Base-by-base conservation (phyloP, 2,113 vertebrate genomes). In the Megatriorchis doriae region DNA sequence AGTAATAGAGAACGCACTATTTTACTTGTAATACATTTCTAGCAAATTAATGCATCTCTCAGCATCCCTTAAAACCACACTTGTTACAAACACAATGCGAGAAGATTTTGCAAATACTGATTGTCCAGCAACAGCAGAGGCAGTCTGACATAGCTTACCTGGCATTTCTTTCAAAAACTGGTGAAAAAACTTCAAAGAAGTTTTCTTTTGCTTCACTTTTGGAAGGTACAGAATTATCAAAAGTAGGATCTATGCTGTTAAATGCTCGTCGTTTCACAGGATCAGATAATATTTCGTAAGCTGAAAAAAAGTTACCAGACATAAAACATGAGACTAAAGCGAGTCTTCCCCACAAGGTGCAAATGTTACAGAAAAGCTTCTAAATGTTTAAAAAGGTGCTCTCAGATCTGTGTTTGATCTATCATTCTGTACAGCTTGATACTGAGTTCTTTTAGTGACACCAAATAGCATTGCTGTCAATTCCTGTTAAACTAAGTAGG, bases 181-280 rank as follows among this genome's bases (percentile, higher is more conserved):
- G 98, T 38, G 98, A 90, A 94, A 99, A 99, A 29, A 98, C 99
- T 95, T 99, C 98, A 7, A 99, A 99, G 95, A 99, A 99, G 91
- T 99, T 99, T 47, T 99, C 99, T 95, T 99, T 99, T 89, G 98
- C 99, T 98, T 99, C 99, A 95, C 98, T 98, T 97, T 99, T 99
- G 71, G 99, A 99, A 94, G 99, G 99, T 96, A 99, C 98, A 0
- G 97, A 90, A 77, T 99, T 99, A 98, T 99, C 99, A 83, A 99
- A 99, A 91, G 99, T 99, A 23, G 99, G 99, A 94, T 99, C 99
- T 59, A 99, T 98, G 59, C 99, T 99, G 98, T 99, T 99, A 81
- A 99, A 99, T n/a, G 99, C 99, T 98, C 99, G 97, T 77, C 99
- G 98, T 96, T 99, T 99, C 95, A 99, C 95, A 2, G 99, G 99